phyloP scores from a whole-genome alignment of 92 coral and sea anemone species.

The Montipora capitata region DNA sequence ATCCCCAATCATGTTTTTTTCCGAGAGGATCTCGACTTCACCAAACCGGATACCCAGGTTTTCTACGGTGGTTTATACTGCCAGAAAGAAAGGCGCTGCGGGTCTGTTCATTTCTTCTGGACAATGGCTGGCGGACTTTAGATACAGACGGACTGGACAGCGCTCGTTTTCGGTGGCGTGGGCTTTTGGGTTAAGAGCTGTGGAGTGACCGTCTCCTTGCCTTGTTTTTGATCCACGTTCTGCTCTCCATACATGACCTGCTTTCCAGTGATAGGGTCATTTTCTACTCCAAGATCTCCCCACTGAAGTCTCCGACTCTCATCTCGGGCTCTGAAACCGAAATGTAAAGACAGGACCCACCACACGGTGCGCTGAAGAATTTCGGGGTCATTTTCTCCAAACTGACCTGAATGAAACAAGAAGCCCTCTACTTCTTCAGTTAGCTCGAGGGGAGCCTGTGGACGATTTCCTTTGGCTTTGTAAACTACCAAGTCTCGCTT shows the following conservation, averaged over 20 bases:
- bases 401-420: constrained; percentile 47
- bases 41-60: too few relatives aligned
- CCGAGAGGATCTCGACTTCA: too few relatives aligned
- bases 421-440: constrained; percentile 53
- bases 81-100: constrained; percentile 69
- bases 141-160: constrained; percentile 53
- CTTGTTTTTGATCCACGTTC: constrained; percentile 69
- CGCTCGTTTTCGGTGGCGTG: constrained; percentile 52
- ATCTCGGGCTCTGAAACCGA: too few relatives aligned
- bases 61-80: too few relatives aligned
- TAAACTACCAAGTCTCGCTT: too few relatives aligned
- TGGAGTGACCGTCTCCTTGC: constrained; percentile 32
- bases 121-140: constrained; percentile 60
- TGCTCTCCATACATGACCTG: constrained; percentile 40
- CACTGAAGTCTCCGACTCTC: constrained; percentile 60
- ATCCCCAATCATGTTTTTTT: too few relatives aligned
- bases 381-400: constrained; percentile 66
- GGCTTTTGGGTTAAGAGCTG: constrained; percentile 68
- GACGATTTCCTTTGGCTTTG: too few relatives aligned
- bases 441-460: not conserved
- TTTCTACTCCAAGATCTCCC: constrained; percentile 60
- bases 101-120: constrained; percentile 66
- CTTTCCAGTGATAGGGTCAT: not conserved
- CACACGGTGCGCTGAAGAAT: constrained; percentile 66
- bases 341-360: constrained; percentile 36